These are phyloP conservation scores for Eupithecia tripunctaria DNA, from an alignment of 2,888 invertebrate species.

Conservation along the genomic window DNA sequence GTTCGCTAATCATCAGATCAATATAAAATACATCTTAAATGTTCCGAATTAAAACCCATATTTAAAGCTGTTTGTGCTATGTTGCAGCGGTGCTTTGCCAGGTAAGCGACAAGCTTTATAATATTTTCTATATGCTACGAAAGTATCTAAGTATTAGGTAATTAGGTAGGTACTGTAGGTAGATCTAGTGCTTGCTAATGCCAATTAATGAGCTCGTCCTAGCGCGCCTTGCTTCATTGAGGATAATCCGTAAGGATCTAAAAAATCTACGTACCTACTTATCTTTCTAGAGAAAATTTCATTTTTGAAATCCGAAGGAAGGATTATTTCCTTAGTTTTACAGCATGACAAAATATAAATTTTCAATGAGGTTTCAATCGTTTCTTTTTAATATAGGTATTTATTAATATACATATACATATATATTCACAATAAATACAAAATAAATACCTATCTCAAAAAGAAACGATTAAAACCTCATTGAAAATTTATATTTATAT, in stretches of 20 bases:
- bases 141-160: no score
- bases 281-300: neutral
- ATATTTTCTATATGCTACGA: neutral
- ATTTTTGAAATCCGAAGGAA: neutral
- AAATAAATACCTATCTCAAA: no score
- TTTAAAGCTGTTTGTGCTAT: no score
- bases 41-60: no score
- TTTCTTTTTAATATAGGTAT: neutral
- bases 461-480: no score
- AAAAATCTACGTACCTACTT: neutral
- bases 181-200: slow-evolving; percentile 8
- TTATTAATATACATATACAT: neutral
- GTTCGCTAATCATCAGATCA: no score
- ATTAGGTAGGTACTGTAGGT: neutral
- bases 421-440: no score
- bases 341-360: neutral
- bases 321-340: neutral
- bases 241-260: slow-evolving; percentile 43
- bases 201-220: slow-evolving; percentile 59
- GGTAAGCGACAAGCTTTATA: no score
- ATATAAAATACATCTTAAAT: no score
- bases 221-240: slow-evolving; percentile 49
- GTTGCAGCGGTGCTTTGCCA: no score
- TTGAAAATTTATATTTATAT: no score
- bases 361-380: neutral